Evolutionary conservation across 2,797 vertebrate genomes (phyloP).

Genomic region (Leptoclinus maculatus): DNA sequence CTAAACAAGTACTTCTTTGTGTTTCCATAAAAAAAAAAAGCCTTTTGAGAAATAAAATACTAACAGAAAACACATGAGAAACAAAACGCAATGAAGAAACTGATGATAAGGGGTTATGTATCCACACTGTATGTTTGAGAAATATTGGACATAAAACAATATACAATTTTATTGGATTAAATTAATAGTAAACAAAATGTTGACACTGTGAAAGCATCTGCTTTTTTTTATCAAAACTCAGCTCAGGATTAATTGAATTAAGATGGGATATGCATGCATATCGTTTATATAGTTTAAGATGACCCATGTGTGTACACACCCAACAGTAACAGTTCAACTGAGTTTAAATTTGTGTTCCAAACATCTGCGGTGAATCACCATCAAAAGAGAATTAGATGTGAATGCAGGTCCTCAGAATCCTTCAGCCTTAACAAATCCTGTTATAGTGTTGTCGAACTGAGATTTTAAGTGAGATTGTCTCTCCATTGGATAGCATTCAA

Average conservation of each 20-base stretch:
- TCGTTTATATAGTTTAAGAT: slow-evolving; percentile 27
- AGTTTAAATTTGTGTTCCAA: slow-evolving; percentile 15
- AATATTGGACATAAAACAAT: not conserved
- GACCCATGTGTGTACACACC: slow-evolving; percentile 7
- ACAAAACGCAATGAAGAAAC: not conserved
- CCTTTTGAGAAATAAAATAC: slow-evolving; percentile 12
- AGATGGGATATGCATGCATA: slow-evolving; percentile 34
- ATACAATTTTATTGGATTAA: not conserved
- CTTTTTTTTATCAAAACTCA: slow-evolving; percentile 32
- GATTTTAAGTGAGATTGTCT: slow-evolving; percentile 10
- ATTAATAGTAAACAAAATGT: slow-evolving; percentile 10
- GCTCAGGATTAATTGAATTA: slow-evolving; percentile 25
- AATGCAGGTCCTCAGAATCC: slow-evolving; percentile 32
- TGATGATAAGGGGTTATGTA: not conserved
- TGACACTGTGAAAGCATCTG: slow-evolving; percentile 34
- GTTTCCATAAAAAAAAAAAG: slow-evolving; percentile 3
- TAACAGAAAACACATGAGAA: slow-evolving; percentile 17
- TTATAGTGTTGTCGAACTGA: slow-evolving; percentile 10
- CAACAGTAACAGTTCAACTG: slow-evolving; percentile 11
- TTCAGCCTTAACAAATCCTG: slow-evolving; percentile 35
- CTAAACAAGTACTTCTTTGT: slow-evolving; percentile 39
- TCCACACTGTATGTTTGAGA: not conserved
- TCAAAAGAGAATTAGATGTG: slow-evolving; percentile 30
- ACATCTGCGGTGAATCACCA: slow-evolving; percentile 27
- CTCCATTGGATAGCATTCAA: not conserved